phyloP scores from a whole-genome alignment of 2,888 invertebrate species.

The Timandra comae region DNA sequence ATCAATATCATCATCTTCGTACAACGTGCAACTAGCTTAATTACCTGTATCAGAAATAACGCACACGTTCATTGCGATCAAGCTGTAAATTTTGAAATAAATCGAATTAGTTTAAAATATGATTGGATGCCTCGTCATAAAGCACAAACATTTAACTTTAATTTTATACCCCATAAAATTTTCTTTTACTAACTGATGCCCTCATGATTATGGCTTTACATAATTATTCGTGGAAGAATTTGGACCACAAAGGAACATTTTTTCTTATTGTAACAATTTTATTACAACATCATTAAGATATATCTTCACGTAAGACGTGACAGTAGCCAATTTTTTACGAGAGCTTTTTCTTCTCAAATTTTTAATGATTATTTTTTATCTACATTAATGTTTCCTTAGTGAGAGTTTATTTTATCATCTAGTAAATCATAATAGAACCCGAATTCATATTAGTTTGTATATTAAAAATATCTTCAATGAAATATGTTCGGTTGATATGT shows the following conservation, averaged over 20 bases:
- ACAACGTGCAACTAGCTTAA: too few species aligned
- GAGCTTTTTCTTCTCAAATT: slow-evolving; percentile 3
- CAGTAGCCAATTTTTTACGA: slow-evolving; percentile 10
- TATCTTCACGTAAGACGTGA: slow-evolving; percentile 22
- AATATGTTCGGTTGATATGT: slow-evolving; percentile 39
- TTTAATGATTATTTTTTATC: too few species aligned
- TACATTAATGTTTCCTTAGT: not conserved
- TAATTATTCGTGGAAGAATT: slow-evolving; percentile 63
- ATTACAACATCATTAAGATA: slow-evolving; percentile 17
- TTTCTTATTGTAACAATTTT: slow-evolving; percentile 42
- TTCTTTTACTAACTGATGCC: slow-evolving; percentile 52
- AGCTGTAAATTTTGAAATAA: too few species aligned
- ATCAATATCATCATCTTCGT: too few species aligned
- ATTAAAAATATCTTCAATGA: slow-evolving; percentile 44
- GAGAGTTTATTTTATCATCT: too few species aligned
- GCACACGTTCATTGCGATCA: too few species aligned
- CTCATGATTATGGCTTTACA: slow-evolving; percentile 57
- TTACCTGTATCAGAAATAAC: too few species aligned
- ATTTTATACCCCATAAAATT: slow-evolving; percentile 28
- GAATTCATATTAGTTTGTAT: slow-evolving; percentile 6
- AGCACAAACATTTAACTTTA: too few species aligned
- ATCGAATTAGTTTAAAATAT: too few species aligned
- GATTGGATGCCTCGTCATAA: too few species aligned
- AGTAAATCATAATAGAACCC: slow-evolving; percentile 17
- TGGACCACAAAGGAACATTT: slow-evolving; percentile 29